These are phyloP conservation scores for Myanophis thanlyinensis DNA, from an alignment of 2,113 vertebrate genomes.

Conservation along the genomic window DNA sequence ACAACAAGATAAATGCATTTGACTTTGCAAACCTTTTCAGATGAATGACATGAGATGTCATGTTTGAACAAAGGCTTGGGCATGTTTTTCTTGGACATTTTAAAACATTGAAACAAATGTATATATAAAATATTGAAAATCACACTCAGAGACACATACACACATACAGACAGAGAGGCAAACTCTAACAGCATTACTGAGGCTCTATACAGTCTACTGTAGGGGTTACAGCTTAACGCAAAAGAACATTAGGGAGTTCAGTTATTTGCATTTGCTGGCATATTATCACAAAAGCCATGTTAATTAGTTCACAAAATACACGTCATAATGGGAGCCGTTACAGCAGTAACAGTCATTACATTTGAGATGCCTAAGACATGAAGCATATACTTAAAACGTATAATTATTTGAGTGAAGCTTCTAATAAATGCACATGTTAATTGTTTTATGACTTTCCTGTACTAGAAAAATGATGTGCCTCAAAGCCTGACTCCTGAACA, in stretches of 20 bases:
- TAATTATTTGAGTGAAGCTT: conserved; percentile 16
- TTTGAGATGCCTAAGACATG: conserved; percentile 16
- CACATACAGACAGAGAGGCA: neutral
- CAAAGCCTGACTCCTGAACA: neutral
- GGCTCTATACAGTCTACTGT: neutral
- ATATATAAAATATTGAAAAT: neutral
- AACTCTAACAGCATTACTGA: neutral
- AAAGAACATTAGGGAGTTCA: neutral
- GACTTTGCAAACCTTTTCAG: neutral
- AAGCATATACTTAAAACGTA: conserved; percentile 8
- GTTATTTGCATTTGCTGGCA: conserved; percentile 12
- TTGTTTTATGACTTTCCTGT: conserved; percentile 11
- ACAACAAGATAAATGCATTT: neutral
- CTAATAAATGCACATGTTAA: conserved; percentile 12
- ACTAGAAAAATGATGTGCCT: neutral
- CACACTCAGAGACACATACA: neutral
- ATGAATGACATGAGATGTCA: neutral
- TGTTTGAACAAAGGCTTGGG: neutral
- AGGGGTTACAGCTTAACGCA: neutral
- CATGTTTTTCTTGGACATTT: neutral
- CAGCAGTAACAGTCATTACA: conserved; percentile 38
- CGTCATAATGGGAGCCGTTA: conserved; percentile 38
- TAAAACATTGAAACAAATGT: neutral
- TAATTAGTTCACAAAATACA: conserved; percentile 35
- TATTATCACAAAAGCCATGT: conserved; percentile 22